Base-by-base conservation (phyloP, 2,797 vertebrate genomes). In the Microctenopoma steveboyesi region DNA sequence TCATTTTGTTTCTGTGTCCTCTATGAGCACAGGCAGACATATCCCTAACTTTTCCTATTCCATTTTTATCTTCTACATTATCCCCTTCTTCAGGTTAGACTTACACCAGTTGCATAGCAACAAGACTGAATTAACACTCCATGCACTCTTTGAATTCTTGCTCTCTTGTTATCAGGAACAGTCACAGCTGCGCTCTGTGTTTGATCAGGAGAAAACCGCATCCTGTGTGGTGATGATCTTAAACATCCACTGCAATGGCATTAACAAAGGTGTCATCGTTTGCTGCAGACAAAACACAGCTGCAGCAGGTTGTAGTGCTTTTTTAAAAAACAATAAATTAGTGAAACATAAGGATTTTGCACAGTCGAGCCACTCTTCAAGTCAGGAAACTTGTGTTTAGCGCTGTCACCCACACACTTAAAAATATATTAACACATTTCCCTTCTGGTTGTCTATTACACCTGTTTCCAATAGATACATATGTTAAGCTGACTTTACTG, bases 401-500 rank as follows among this genome's bases (percentile, higher is more conserved):
- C 33, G 46, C 52, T 15, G 16, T 43, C 9, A 49, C 13, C n/a
- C 15, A 9, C 22, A 8, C 2, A 9, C 57, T 55, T 62, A 6
- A 46, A 66, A 30, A 28, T 4, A 64, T 18, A 13, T 53, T 14
- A 11, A 12, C 28, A 45, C 45, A 4, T 49, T 66, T 68, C 48
- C 25, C 27, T 3, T 65, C 18, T 87, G 51, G 77, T 33, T 58
- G n/a, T 78, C 15, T 71, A 10, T 89, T 85, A 74, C 10, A 78
- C 76, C 92, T 62, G 39, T 79, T 53, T 83, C 66, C 15, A 14
- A n/a, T 90, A 99, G 98, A 99, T 91, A 99, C 97, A 0, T 98
- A 96, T 37, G 98, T 99, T 67, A 99, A 99, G 88, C 89, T 99
- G 93, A 98, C 97, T 7, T 86, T 99, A 28, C 95, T 99, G 90